These are phyloP conservation scores for Deilephila porcellus DNA, from an alignment of 2,888 invertebrate species.

Conservation along the genomic window DNA sequence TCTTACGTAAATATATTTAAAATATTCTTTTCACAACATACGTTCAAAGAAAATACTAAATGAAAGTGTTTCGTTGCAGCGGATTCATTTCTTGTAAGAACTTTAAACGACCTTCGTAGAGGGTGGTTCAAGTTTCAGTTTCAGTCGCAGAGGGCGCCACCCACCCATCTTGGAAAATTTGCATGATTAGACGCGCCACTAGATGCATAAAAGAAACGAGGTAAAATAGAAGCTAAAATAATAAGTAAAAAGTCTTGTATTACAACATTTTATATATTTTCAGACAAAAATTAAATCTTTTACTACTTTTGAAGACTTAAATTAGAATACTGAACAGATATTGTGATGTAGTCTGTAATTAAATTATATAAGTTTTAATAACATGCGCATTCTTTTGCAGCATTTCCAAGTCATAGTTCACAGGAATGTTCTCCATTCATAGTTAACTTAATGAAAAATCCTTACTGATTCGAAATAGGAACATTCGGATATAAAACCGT, in stretches of 20 bases:
- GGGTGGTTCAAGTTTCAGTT: constrained; percentile 77
- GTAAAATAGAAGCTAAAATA: constrained; percentile 27
- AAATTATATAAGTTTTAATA: no score
- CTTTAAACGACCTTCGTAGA: constrained; percentile 80
- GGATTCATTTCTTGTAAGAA: constrained; percentile 78
- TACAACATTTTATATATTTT: constrained; percentile 29
- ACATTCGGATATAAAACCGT: background rate
- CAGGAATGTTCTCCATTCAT: background rate
- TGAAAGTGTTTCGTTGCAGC: constrained; percentile 77
- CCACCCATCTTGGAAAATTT: constrained; percentile 75
- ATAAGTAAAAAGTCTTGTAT: constrained; percentile 29
- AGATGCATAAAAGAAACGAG: constrained; percentile 58
- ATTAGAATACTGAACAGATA: no score
- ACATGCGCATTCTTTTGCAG: no score
- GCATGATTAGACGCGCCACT: constrained; percentile 76
- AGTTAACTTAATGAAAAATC: background rate
- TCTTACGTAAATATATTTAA: constrained; percentile 26
- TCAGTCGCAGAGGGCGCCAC: constrained; percentile 67
- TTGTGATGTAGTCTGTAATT: no score
- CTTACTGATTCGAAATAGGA: background rate
- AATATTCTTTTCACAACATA: constrained; percentile 35
- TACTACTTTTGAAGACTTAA: background rate
- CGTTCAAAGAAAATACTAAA: constrained; percentile 56
- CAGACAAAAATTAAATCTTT: background rate
- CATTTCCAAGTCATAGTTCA: no score